A percentile compares a stretch with the other conserved stretches of the same genome.
These are phyloP conservation scores for Isotomurus palustris DNA, from an alignment of 2,888 invertebrate species.

Conservation along the genomic window DNA sequence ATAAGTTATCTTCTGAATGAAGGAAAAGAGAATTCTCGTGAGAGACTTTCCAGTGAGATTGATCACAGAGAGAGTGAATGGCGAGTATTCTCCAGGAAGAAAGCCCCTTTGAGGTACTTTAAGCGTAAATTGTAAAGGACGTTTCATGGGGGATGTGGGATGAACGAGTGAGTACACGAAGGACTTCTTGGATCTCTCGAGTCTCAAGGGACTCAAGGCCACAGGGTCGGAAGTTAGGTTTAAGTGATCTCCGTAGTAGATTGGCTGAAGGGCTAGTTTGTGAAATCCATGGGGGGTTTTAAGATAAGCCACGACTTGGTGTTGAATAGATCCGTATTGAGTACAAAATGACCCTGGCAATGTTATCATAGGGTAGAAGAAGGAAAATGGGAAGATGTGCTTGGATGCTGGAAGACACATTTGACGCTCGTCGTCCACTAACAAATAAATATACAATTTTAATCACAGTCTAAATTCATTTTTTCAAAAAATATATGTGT, in stretches of 20 bases:
- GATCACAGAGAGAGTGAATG: slow-evolving; percentile 21
- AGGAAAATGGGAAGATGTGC: slow-evolving; percentile 29
- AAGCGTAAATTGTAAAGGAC: slow-evolving; percentile 18
- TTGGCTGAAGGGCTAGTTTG: slow-evolving; percentile 12
- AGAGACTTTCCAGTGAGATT: slow-evolving; percentile 28
- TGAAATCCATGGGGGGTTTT: slow-evolving; percentile 23
- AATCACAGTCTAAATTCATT: neutral
- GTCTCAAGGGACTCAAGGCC: slow-evolving; percentile 16
- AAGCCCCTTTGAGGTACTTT: slow-evolving; percentile 22
- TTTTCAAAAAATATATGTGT: neutral
- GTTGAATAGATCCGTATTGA: slow-evolving; percentile 22
- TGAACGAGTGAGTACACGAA: slow-evolving; percentile 24
- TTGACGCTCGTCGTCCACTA: slow-evolving; percentile 23
- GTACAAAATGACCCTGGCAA: slow-evolving; percentile 26
- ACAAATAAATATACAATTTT: neutral
- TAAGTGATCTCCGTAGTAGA: slow-evolving; percentile 27
- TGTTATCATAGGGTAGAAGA: slow-evolving; percentile 19
- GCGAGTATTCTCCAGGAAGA: slow-evolving; percentile 27
- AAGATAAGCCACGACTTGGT: slow-evolving; percentile 24
- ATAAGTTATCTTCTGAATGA: slow-evolving; percentile 30
- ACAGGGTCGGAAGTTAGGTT: slow-evolving; percentile 25
- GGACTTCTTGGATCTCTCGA: slow-evolving; percentile 23
- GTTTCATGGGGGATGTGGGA: slow-evolving; percentile 8
- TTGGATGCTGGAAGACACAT: slow-evolving; percentile 28
- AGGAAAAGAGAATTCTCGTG: slow-evolving; percentile 18